Evolutionary conservation across 2,113 vertebrate species (phyloP), one percentile per base, ranked within the genome.

Genomic region (Microcebus griseorufus): DNA sequence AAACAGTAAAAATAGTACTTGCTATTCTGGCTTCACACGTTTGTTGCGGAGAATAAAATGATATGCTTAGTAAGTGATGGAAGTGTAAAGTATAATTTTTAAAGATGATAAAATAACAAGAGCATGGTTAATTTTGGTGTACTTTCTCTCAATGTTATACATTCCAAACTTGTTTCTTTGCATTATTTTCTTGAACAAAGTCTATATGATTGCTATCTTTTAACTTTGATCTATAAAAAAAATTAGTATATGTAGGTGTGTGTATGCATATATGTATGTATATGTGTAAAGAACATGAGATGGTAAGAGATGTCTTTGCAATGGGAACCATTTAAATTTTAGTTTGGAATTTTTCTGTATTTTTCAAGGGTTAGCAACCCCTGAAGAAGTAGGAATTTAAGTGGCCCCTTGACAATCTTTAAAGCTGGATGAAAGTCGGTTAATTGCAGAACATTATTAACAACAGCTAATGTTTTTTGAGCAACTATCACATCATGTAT

Each of bases 11-110:
- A 89, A 83, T 1, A 86, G 22, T 62, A 89, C n/a, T 91, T 83
- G 51, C 83, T 96, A 70, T 79, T 94, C 48, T 62, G 65, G 76
- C 45, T 95, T 97, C 78, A 86, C 79, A 92, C 9, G 11, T 92
- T 79, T 83, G 27, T 53, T 69, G 22, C 5, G 8, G 67, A 92
- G n/a, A 91, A 93, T 76, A 70, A 88, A 92, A 93, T 76, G 51
- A 91, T 67, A 34, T 92, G 32, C 22, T 80, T 80, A 37, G 72
- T 70, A n/a, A 93, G 45, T 34, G 86, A 90, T 65, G 6, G 75
- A 86, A 93, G 51, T 67, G 4, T 67, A 32, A 94, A 67, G 14
- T 51, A 62, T 34, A 79, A 88, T 93, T 84, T 60, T 88, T 82
- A 72, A 60, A 81, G 14, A 53, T 70, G 45, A 72, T 22, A 55